A percentile compares a stretch with the other conserved stretches of the same genome.
Conservation (phyloP, 2,113 vertebrate species). For the Caretta caretta region DNA sequence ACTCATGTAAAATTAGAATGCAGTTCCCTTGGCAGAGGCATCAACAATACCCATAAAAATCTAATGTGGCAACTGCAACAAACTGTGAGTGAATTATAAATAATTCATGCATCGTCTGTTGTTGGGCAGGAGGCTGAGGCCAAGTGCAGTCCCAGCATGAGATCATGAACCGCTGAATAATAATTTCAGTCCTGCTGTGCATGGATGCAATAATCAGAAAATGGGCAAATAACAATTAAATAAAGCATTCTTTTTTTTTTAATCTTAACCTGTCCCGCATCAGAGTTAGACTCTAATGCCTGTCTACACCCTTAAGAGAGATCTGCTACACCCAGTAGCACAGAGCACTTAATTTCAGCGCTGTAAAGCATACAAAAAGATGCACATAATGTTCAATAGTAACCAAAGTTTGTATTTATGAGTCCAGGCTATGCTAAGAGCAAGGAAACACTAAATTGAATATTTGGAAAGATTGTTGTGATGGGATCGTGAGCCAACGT, state of each 20-base stretch:
- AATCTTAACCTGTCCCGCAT: not conserved
- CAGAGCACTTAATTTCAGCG: not conserved
- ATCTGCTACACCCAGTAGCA: not conserved
- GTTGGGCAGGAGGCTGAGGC: not conserved
- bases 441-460: conserved; percentile 17
- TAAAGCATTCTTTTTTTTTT: not conserved
- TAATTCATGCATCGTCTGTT: not conserved
- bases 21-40: not conserved
- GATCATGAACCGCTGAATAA: not conserved
- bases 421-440: not conserved
- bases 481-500: conserved; percentile 3
- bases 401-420: not conserved
- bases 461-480: not conserved
- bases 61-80: not conserved
- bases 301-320: not conserved
- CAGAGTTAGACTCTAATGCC: not conserved
- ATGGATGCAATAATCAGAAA: not conserved
- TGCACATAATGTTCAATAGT: not conserved
- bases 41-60: not conserved
- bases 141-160: not conserved
- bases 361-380: not conserved
- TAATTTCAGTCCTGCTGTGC: not conserved
- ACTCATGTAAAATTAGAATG: not conserved
- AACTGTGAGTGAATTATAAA: not conserved
- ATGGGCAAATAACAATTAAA: not conserved